Evolutionary conservation across 2,113 vertebrate genomes (phyloP).

Genomic region (Micromys minutus): DNA sequence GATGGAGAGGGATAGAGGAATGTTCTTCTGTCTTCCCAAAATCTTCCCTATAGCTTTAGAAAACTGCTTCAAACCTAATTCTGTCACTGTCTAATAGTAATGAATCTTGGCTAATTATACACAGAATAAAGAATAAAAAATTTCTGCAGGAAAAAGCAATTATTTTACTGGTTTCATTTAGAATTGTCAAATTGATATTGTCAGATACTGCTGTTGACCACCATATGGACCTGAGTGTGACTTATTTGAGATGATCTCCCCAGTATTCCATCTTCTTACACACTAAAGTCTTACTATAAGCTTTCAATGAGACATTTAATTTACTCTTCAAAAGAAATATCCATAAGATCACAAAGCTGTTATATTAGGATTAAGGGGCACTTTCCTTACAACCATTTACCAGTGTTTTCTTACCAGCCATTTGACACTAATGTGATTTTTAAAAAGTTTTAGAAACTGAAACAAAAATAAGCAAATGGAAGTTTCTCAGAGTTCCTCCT

Average conservation of each 20-base stretch:
- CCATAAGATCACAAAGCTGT: not conserved
- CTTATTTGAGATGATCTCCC: not conserved
- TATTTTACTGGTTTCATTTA: constrained; percentile 16
- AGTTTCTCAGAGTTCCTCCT: not conserved
- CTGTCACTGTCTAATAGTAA: not conserved
- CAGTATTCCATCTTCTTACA: not conserved
- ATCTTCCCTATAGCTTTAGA: not conserved
- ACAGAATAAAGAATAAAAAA: constrained; percentile 24
- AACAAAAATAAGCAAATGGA: constrained; percentile 12
- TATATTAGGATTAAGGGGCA: not conserved
- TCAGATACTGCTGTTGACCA: not conserved
- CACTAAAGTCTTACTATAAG: not conserved
- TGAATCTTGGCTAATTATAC: not conserved
- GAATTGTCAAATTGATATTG: not conserved
- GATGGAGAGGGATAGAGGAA: too few species aligned
- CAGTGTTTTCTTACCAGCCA: not conserved
- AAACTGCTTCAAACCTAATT: constrained; percentile 11
- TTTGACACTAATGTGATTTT: not conserved
- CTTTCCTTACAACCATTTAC: not conserved
- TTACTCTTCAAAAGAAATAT: constrained; percentile 1
- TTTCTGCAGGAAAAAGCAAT: not conserved
- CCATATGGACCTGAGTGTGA: not conserved
- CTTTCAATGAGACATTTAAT: not conserved
- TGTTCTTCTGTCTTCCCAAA: not conserved
- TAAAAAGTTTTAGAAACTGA: constrained; percentile 29